phyloP scores from a whole-genome alignment of 1,140 invertebrate species.

The Sinonovacula constricta region DNA sequence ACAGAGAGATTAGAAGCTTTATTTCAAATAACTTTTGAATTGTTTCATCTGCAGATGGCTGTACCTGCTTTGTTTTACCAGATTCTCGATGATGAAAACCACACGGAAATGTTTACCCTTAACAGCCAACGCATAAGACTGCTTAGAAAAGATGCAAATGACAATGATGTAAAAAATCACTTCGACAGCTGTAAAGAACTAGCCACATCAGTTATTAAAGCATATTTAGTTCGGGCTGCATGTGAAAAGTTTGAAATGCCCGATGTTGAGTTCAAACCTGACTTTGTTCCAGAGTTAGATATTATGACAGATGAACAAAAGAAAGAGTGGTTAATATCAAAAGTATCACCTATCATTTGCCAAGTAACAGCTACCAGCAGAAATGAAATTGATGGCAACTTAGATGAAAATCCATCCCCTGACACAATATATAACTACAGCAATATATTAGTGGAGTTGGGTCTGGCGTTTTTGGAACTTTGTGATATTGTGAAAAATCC shows the following conservation, averaged over 20 bases:
- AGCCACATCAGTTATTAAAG: slow-evolving; percentile 39
- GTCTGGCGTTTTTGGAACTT: slow-evolving; percentile 29
- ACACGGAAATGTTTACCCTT: slow-evolving; percentile 33
- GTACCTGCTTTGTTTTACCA: slow-evolving; percentile 38
- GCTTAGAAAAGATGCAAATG: slow-evolving; percentile 45
- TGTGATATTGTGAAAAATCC: slow-evolving; percentile 32
- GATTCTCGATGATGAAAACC: slow-evolving; percentile 31
- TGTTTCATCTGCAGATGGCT: slow-evolving; percentile 55
- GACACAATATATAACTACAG: slow-evolving; percentile 28
- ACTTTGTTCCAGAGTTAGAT: slow-evolving; percentile 6
- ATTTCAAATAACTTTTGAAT: slow-evolving; percentile 56
- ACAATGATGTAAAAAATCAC: slow-evolving; percentile 41
- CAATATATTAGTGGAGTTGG: slow-evolving; percentile 25
- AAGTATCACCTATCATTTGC: slow-evolving; percentile 2
- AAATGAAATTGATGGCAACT: background rate
- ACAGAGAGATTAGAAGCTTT: slow-evolving; percentile 45
- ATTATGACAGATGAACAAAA: slow-evolving; percentile 21
- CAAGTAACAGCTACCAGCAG: background rate
- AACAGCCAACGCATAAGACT: slow-evolving; percentile 16
- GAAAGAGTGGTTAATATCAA: slow-evolving; percentile 8
- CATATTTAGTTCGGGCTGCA: slow-evolving; percentile 42
- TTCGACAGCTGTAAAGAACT: slow-evolving; percentile 51
- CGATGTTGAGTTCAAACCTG: background rate
- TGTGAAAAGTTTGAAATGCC: slow-evolving; percentile 36
- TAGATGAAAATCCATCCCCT: background rate